A percentile compares a stretch with the other conserved stretches of the same genome.
These are phyloP conservation scores for Hormaphis cornu DNA, from an alignment of 1,140 invertebrate species.

Conservation along the genomic window DNA sequence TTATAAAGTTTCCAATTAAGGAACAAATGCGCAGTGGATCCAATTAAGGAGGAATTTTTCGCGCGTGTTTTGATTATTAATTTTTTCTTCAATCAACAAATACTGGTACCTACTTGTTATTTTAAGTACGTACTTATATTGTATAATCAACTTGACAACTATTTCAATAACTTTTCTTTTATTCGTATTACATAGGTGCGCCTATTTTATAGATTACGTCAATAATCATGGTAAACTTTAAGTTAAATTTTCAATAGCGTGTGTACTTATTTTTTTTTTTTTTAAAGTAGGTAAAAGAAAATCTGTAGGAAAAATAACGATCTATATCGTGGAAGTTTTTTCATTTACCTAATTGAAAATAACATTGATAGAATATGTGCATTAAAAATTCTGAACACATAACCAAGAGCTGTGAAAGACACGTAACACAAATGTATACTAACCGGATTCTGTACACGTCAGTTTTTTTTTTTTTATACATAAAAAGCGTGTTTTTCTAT, in stretches of 20 bases:
- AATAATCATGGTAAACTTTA: no score
- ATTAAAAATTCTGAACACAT: constrained; percentile 22
- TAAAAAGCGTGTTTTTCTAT: background rate
- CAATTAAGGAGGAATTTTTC: constrained; percentile 23
- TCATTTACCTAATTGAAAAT: background rate
- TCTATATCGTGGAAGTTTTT: background rate
- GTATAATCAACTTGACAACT: background rate
- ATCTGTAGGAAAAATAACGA: no score
- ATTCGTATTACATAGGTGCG: no score
- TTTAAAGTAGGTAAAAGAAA: no score
- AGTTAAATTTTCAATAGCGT: no score
- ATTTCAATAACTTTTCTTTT: no score
- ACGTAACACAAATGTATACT: constrained; percentile 24
- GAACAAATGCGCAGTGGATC: background rate
- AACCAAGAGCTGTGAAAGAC: constrained; percentile 17
- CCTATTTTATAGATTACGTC: no score
- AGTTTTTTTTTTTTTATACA: background rate
- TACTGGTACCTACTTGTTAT: background rate
- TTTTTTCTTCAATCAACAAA: background rate
- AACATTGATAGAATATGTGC: background rate
- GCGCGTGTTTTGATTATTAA: background rate
- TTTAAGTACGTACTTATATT: background rate
- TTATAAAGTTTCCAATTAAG: constrained; percentile 8
- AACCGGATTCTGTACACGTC: constrained; percentile 11
- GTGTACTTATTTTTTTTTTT: no score